These are phyloP conservation scores for Acanthornis magna DNA, from an alignment of 2,797 vertebrate genomes.

Conservation along the genomic window DNA sequence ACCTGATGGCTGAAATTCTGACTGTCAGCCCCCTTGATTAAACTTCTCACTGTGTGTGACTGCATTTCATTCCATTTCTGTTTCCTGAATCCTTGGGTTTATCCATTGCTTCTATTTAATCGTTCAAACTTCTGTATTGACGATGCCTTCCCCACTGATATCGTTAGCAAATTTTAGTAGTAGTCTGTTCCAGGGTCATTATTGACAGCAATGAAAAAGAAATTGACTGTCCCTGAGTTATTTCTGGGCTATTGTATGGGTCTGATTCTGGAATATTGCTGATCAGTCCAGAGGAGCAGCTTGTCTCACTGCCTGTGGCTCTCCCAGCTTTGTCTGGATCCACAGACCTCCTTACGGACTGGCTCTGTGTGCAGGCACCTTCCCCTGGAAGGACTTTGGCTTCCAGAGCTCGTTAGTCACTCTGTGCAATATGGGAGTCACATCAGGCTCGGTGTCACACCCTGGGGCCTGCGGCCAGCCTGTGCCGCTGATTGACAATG, in stretches of 20 bases:
- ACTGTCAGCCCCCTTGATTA: neutral
- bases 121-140: neutral
- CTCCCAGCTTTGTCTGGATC: neutral
- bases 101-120: neutral
- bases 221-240: neutral
- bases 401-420: neutral
- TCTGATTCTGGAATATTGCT: neutral
- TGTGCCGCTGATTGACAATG: neutral
- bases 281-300: neutral
- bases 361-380: neutral
- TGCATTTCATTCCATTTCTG: neutral
- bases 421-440: neutral
- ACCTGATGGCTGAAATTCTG: neutral
- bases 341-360: neutral
- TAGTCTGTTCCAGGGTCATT: neutral
- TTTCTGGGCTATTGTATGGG: neutral
- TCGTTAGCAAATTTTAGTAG: rapidly evolving
- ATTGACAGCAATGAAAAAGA: neutral
- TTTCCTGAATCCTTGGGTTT: neutral
- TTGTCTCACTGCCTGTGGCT: neutral
- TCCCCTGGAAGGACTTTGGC: neutral
- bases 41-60: neutral
- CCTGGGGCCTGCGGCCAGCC: neutral
- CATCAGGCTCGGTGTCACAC: neutral
- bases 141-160: neutral